Percentiles rank a stretch among this genome's conserved stretches.
phyloP scores from a whole-genome alignment of 2,797 vertebrate genomes.

The Champsocephalus gunnari region DNA sequence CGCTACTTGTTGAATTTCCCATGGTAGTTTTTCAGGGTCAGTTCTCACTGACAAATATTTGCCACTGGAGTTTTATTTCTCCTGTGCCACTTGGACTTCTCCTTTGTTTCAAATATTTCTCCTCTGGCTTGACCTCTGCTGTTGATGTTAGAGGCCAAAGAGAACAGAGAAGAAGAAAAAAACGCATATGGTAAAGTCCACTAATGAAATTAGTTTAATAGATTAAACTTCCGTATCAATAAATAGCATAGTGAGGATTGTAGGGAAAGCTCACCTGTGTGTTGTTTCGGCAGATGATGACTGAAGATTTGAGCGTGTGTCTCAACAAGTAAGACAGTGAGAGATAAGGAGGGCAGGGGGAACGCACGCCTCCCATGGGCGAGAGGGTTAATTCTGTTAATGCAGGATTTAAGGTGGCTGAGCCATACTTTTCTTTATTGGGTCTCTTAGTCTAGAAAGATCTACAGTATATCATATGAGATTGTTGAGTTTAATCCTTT shows the following conservation, averaged over 20 bases:
- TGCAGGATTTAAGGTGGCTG: conserved; percentile 83
- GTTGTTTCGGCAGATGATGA: conserved; percentile 41
- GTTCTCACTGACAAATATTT: conserved; percentile 47
- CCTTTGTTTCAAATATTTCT: conserved; percentile 24
- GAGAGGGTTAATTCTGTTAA: conserved; percentile 85
- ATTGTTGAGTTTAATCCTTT: not conserved
- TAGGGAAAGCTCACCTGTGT: conserved; percentile 57
- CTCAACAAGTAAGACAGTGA: conserved; percentile 39
- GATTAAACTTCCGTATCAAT: not conserved
- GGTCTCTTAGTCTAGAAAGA: conserved; percentile 27
- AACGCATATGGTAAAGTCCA: conserved; percentile 2
- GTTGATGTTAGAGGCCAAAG: conserved; percentile 12
- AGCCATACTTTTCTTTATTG: conserved; percentile 66
- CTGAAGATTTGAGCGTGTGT: conserved; percentile 42
- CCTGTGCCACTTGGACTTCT: conserved; percentile 15
- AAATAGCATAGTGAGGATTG: not conserved
- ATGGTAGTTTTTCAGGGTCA: conserved; percentile 62
- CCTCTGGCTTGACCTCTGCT: conserved; percentile 12
- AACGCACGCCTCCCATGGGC: conserved; percentile 71
- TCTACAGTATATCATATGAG: not conserved
- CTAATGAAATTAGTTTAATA: not conserved
- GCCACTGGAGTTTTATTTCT: conserved; percentile 45
- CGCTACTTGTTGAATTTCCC: conserved; percentile 86
- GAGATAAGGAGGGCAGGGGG: conserved; percentile 67
- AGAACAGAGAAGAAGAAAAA: not conserved